Percentiles rank a stretch among this genome's conserved stretches.
Conservation (phyloP, 2,797 vertebrate species). For the Phoebastria nigripes region DNA sequence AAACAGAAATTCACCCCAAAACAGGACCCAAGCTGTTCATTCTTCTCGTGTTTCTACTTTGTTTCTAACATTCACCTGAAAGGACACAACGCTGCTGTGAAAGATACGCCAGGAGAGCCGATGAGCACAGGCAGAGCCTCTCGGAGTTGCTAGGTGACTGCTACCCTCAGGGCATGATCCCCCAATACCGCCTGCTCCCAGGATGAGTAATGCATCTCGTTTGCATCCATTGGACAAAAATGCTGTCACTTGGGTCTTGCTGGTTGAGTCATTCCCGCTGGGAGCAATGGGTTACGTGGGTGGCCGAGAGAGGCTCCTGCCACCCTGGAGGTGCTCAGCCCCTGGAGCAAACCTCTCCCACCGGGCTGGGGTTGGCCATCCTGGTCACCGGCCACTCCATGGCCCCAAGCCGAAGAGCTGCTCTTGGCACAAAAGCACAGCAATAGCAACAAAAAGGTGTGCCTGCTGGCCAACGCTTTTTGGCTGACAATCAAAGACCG, state of each 20-base stretch:
- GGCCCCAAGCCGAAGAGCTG: background rate
- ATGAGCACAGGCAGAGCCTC: background rate
- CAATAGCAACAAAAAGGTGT: background rate
- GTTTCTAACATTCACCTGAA: background rate
- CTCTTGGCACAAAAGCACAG: background rate
- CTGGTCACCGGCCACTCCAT: fast-evolving
- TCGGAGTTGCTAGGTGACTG: background rate
- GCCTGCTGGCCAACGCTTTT: fast-evolving
- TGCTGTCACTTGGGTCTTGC: background rate
- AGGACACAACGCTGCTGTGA: background rate
- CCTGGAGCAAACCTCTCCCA: background rate
- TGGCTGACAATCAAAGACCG: background rate
- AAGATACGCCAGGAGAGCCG: background rate
- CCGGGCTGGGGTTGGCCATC: background rate
- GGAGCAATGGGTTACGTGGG: background rate
- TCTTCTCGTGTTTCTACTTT: fast-evolving
- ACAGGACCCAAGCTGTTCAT: background rate
- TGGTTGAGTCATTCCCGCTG: background rate
- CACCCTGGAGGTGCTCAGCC: background rate
- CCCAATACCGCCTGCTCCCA: background rate
- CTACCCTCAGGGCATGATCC: background rate
- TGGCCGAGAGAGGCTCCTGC: background rate
- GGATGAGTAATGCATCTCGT: background rate
- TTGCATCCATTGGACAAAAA: background rate
- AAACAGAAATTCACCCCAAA: background rate